These are phyloP conservation scores for Aurelia coerulea DNA, from an alignment of 30 jellyfish, hydroid and myxozoan species.

Conservation along the genomic window DNA sequence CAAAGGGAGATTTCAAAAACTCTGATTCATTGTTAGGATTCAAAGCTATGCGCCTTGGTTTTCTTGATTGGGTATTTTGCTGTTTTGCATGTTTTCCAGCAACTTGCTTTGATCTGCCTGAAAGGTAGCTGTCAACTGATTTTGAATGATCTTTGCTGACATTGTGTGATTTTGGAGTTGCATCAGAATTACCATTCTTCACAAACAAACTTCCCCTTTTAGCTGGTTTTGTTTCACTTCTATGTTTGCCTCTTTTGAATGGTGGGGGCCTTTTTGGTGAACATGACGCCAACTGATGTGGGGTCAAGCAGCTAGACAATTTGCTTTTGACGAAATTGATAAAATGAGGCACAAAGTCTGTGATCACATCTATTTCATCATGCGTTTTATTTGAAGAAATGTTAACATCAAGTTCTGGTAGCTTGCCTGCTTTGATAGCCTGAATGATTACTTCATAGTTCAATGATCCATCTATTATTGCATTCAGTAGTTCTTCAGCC, in stretches of 20 bases:
- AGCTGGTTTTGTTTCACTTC: neutral
- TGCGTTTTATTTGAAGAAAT: neutral
- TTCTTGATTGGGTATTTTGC: neutral
- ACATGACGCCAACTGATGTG: constrained; percentile 38
- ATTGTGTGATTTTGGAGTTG: neutral
- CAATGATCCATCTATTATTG: neutral
- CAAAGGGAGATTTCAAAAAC: neutral
- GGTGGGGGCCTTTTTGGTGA: constrained; percentile 44
- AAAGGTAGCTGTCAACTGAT: constrained; percentile 11
- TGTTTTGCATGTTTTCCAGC: neutral
- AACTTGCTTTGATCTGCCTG: neutral
- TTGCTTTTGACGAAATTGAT: constrained; percentile 40
- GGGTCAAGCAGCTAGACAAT: constrained; percentile 35
- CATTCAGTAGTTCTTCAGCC: neutral
- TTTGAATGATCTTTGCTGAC: neutral
- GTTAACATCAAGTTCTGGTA: neutral
- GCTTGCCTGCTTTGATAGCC: neutral
- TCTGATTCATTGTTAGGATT: neutral
- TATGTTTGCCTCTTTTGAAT: neutral
- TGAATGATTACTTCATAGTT: neutral
- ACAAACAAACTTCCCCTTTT: constrained; percentile 20
- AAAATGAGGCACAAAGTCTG: constrained; percentile 59
- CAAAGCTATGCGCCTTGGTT: constrained; percentile 21
- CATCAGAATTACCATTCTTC: neutral
- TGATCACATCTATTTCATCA: neutral